Conservation (phyloP, 2,888 invertebrate species). For the Camptogramma bilineatum region DNA sequence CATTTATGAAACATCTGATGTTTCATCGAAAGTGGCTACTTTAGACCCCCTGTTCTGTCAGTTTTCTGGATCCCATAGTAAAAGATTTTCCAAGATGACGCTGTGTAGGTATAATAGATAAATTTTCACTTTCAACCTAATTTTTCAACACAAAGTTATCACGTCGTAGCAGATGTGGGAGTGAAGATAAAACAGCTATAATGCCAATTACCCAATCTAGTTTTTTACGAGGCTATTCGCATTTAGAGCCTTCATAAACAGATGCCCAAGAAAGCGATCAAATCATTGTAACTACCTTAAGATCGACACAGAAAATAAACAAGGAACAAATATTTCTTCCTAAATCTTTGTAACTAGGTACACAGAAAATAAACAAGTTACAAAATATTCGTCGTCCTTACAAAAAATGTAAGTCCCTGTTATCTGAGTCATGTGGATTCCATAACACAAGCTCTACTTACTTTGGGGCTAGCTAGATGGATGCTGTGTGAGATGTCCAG, state of each 20-base stretch:
- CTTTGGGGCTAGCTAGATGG: too few relatives aligned
- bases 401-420: too few relatives aligned
- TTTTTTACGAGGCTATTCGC: slow-evolving; percentile 22
- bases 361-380: slow-evolving; percentile 14
- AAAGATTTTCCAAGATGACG: too few relatives aligned
- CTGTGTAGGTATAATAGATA: neutral
- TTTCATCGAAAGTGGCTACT: too few relatives aligned
- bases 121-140: neutral
- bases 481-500: too few relatives aligned
- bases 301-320: slow-evolving; percentile 10
- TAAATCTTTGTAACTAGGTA: slow-evolving; percentile 24
- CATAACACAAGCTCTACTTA: too few relatives aligned
- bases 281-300: slow-evolving; percentile 24
- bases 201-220: slow-evolving; percentile 30
- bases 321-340: too few relatives aligned
- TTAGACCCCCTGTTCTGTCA: too few relatives aligned
- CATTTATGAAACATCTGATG: too few relatives aligned
- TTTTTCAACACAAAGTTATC: neutral
- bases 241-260: slow-evolving; percentile 31
- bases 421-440: too few relatives aligned
- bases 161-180: slow-evolving; percentile 11
- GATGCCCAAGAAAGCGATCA: slow-evolving; percentile 27
- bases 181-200: slow-evolving; percentile 11
- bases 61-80: too few relatives aligned
- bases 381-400: too few relatives aligned